These are phyloP conservation scores for Sphyrna mokarran DNA, from an alignment of 2,113 vertebrate species.

Conservation along the genomic window DNA sequence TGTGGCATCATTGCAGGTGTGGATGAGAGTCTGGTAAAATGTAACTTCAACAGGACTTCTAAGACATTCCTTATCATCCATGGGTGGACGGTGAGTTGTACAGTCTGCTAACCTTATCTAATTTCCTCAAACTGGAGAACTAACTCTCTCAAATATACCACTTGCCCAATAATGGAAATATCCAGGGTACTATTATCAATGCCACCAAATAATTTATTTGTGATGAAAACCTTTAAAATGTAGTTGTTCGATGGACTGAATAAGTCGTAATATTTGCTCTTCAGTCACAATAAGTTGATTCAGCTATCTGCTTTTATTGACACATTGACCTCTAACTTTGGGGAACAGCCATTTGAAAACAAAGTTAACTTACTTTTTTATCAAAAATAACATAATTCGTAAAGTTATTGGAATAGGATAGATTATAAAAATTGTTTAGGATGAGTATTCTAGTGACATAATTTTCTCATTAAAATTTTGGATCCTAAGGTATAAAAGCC, in stretches of 20 bases:
- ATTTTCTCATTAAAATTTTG: not conserved
- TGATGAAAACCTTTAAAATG: not conserved
- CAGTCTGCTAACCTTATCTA: not conserved
- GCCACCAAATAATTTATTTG: not conserved
- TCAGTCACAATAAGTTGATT: not conserved
- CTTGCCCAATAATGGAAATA: not conserved
- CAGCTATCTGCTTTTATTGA: not conserved
- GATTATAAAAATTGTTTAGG: not conserved
- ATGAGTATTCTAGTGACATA: not conserved
- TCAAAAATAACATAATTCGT: not conserved
- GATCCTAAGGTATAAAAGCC: not conserved
- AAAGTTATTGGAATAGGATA: not conserved
- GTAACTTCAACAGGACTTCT: constrained; percentile 74
- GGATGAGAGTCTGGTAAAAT: constrained; percentile 56
- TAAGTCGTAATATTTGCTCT: not conserved
- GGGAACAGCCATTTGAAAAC: not conserved
- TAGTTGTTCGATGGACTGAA: not conserved
- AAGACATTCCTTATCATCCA: constrained; percentile 91
- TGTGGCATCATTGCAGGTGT: constrained; percentile 62
- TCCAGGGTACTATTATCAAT: not conserved
- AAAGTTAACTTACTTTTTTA: not conserved
- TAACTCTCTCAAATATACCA: not conserved
- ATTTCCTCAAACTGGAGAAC: not conserved
- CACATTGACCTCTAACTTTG: not conserved
- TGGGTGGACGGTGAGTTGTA: constrained; percentile 78